A percentile compares a stretch with the other conserved stretches of the same genome.
Conservation (phyloP, 2,888 invertebrate species). For the Miltochrista miniata region DNA sequence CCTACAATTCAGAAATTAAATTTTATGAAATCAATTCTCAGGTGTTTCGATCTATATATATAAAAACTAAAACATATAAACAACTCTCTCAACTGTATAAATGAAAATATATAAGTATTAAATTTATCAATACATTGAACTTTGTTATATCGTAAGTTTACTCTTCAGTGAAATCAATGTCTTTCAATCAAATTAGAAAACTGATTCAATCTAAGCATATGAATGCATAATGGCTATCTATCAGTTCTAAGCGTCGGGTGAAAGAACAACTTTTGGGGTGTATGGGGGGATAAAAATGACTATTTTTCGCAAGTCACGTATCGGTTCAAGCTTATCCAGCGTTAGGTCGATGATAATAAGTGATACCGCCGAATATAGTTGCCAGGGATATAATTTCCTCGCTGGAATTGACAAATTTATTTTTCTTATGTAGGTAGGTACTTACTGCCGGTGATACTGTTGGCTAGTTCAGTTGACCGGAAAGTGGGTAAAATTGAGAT, state of each 20-base stretch:
- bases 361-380: slow-evolving; percentile 70
- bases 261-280: slow-evolving; percentile 51
- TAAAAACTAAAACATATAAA: neutral
- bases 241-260: slow-evolving; percentile 37
- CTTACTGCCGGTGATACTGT: too few relatives aligned
- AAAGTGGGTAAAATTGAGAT: too few relatives aligned
- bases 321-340: slow-evolving; percentile 73
- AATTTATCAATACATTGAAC: neutral
- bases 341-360: slow-evolving; percentile 81
- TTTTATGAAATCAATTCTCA: too few relatives aligned
- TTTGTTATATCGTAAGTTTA: neutral
- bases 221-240: slow-evolving; percentile 14
- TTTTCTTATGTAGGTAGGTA: too few relatives aligned
- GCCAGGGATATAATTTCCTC: slow-evolving; percentile 28
- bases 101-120: neutral
- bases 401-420: slow-evolving; percentile 39
- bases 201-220: slow-evolving; percentile 14
- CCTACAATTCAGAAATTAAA: too few relatives aligned
- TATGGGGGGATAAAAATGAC: slow-evolving; percentile 52
- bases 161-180: neutral
- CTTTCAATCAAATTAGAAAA: slow-evolving; percentile 22
- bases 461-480: too few relatives aligned
- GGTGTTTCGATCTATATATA: too few relatives aligned
- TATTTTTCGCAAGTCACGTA: slow-evolving; percentile 81
- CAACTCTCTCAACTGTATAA: neutral